A percentile compares a stretch with the other conserved stretches of the same genome.
phyloP scores from a whole-genome alignment of 2,888 invertebrate genomes.

The Xylophagus ater region DNA sequence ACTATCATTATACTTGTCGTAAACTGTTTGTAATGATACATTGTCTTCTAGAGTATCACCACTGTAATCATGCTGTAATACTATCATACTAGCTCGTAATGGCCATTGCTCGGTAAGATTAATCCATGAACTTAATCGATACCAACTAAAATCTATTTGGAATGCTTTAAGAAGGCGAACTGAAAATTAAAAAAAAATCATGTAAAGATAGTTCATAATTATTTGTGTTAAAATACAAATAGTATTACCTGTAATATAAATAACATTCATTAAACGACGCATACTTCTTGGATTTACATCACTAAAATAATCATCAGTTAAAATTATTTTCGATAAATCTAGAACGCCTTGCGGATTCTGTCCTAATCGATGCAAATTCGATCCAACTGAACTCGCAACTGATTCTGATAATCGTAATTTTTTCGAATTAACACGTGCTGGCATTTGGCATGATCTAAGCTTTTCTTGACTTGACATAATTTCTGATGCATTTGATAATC shows the following conservation, averaged over 20 bases:
- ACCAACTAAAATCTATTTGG: conserved; percentile 99
- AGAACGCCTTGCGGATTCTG: conserved; percentile 49
- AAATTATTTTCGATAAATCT: conserved; percentile 63
- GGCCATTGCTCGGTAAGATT: conserved; percentile 99
- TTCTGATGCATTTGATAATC: conserved; percentile 69
- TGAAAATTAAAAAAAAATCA: conserved; percentile 32
- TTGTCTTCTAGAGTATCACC: conserved; percentile 81
- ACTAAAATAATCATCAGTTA: conserved; percentile 97
- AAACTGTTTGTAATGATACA: conserved; percentile 77
- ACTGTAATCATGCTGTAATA: conserved; percentile 81
- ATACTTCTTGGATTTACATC: conserved; percentile 97
- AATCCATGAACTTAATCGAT: conserved; percentile 94
- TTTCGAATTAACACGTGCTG: conserved; percentile 49
- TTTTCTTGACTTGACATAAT: conserved; percentile 76
- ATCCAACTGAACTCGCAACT: conserved; percentile 82
- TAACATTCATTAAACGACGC: conserved; percentile 91
- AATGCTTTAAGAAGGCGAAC: conserved; percentile 94
- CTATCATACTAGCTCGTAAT: conserved; percentile 93
- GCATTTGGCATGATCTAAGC: conserved; percentile 38
- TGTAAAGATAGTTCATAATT: neutral
- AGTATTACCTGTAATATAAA: conserved; percentile 88
- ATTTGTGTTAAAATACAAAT: neutral
- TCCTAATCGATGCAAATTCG: conserved; percentile 66
- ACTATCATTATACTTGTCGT: conserved; percentile 62
- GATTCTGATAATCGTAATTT: conserved; percentile 77